These are phyloP conservation scores for Hypotaenidia okinawae DNA, from an alignment of 2,797 vertebrate genomes.

Conservation along the genomic window DNA sequence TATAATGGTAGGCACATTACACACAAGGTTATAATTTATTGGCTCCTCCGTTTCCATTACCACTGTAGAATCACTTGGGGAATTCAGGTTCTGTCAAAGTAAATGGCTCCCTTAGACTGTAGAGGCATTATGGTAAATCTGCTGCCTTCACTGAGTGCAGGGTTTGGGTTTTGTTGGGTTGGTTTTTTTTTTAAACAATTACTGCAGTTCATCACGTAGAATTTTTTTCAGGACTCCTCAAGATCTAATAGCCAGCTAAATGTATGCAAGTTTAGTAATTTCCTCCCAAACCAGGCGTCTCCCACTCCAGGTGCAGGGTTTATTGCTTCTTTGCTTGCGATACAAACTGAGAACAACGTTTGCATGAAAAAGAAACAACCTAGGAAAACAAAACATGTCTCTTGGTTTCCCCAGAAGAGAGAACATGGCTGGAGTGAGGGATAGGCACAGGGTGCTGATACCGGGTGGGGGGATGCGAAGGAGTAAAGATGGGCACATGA, in stretches of 20 bases:
- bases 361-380: conserved; percentile 30
- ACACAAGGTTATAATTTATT: conserved; percentile 68
- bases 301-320: not conserved
- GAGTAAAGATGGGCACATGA: not conserved
- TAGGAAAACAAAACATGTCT: conserved; percentile 19
- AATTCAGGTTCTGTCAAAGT: conserved; percentile 65
- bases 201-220: not conserved
- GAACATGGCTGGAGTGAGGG: not conserved
- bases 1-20: conserved; percentile 61
- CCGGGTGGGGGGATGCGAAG: not conserved
- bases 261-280: not conserved
- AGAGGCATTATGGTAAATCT: conserved; percentile 42
- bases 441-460: not conserved
- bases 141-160: not conserved
- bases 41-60: conserved; percentile 69
- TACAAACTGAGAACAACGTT: conserved; percentile 29
- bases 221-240: not conserved
- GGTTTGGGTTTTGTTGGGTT: no score
- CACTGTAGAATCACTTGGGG: conserved; percentile 19
- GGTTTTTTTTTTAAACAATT: not conserved
- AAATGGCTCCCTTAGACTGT: conserved; percentile 42
- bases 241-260: not conserved
- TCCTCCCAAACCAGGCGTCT: not conserved
- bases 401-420: not conserved
- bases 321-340: not conserved